These are phyloP conservation scores for Tyto alba DNA, from an alignment of 2,113 vertebrate species.

Conservation along the genomic window DNA sequence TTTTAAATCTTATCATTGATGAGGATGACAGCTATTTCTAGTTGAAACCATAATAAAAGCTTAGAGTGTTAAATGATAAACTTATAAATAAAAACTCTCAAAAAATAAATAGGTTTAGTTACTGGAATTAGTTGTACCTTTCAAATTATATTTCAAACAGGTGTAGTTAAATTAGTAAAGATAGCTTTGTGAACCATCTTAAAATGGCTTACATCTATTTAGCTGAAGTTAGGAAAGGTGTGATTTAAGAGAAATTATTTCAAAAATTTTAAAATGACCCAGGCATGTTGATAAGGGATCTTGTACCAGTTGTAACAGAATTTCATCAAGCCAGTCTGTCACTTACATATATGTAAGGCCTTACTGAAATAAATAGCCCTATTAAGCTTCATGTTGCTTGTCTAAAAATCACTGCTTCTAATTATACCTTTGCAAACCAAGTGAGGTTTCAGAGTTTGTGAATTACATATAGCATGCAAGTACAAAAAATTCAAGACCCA, in stretches of 20 bases:
- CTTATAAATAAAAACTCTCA: neutral
- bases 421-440: neutral
- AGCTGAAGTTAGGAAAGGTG: neutral
- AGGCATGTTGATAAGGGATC: neutral
- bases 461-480: neutral
- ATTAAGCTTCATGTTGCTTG: neutral
- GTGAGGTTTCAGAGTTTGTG: neutral
- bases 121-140: neutral
- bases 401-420: neutral
- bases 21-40: neutral
- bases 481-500: neutral
- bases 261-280: neutral
- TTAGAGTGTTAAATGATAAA: neutral
- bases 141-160: neutral
- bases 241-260: neutral
- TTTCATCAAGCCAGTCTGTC: neutral
- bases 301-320: neutral
- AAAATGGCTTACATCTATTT: neutral
- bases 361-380: neutral
- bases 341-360: neutral
- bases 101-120: neutral
- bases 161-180: neutral
- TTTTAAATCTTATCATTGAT: neutral
- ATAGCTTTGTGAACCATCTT: neutral
- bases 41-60: neutral